Base-by-base conservation (phyloP, 2,888 invertebrate species). In the Rotaria magnacalcarata region DNA sequence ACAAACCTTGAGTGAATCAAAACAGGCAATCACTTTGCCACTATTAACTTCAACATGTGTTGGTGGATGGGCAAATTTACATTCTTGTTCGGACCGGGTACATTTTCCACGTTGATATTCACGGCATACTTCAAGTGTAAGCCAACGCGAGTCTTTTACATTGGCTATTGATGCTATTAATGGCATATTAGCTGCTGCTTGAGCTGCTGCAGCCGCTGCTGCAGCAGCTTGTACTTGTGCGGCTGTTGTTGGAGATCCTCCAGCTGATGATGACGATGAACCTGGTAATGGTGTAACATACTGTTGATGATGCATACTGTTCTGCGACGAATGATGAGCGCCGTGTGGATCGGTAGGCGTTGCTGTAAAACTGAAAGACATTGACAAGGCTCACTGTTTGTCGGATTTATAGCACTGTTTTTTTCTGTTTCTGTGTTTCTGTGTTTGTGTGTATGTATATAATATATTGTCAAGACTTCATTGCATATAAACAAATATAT, bases 31-130 rank as follows among this genome's bases (percentile, higher is more conserved):
- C 91, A 99, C 99, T 91, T 97, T 94, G 92, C 99, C 99, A 93
- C 98, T 99, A 93, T 98, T 98, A 91, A 99, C 97, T 93, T 99
- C 99, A 90, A 99, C 98, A 92, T 98, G 97, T 90, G 96, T 95
- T 89, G 98, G 97, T 88, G 99, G 99, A 93, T 99, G 99, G 89
- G 99, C 98, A 92, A 98, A 99, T 94, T 99, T 99, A 94, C 99
- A 99, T 93, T 99, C 98, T 84, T 89, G 89, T 93, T 99, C 98
- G 88, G 96, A 96, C 91, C 99, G 94, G 90, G 97, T 96, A 93
- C 99, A 99, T 94, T 98, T 98, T 94, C 97, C 97, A 92, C 99
- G 94, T 93, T 98, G 97, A 93, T 96, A 99, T 93, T 99, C 99
- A 90, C 98, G 94, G 88, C 93, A 92, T 92, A 98, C 99, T 93